phyloP scores from a whole-genome alignment of 2,797 vertebrate genomes.

The Carcharodon carcharias region DNA sequence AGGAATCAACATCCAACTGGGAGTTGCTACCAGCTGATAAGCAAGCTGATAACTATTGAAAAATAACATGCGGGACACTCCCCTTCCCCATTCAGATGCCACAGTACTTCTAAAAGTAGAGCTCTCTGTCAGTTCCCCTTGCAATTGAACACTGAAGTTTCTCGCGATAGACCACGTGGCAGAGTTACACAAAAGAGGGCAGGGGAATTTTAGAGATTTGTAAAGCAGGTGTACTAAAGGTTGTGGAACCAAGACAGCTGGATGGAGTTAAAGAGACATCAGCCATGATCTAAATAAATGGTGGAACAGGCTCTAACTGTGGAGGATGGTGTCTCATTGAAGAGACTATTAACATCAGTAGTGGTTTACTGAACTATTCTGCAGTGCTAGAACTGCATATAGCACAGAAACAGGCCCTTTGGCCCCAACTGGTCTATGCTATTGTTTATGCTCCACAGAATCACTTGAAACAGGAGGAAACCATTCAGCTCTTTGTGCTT shows the following conservation, averaged over 20 bases:
- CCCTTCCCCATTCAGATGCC: not conserved
- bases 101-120: not conserved
- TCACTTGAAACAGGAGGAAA: not conserved
- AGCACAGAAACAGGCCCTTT: not conserved
- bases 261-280: not conserved
- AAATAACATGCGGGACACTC: not conserved
- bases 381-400: not conserved
- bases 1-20: not conserved
- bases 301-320: not conserved
- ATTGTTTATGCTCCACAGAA: not conserved
- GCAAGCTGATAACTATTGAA: not conserved
- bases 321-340: not conserved
- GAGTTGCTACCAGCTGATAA: not conserved
- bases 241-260: not conserved
- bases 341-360: not conserved
- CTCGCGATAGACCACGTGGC: not conserved
- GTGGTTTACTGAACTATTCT: not conserved
- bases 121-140: not conserved
- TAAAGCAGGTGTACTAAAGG: not conserved
- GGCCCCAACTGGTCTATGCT: not conserved
- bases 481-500: not conserved
- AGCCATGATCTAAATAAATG: not conserved
- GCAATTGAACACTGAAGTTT: not conserved
- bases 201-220: not conserved
- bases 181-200: too few relatives aligned